Percentiles rank a stretch among this genome's conserved stretches.
These are phyloP conservation scores for Pterostichus madidus DNA, from an alignment of 2,888 invertebrate genomes.

Conservation along the genomic window DNA sequence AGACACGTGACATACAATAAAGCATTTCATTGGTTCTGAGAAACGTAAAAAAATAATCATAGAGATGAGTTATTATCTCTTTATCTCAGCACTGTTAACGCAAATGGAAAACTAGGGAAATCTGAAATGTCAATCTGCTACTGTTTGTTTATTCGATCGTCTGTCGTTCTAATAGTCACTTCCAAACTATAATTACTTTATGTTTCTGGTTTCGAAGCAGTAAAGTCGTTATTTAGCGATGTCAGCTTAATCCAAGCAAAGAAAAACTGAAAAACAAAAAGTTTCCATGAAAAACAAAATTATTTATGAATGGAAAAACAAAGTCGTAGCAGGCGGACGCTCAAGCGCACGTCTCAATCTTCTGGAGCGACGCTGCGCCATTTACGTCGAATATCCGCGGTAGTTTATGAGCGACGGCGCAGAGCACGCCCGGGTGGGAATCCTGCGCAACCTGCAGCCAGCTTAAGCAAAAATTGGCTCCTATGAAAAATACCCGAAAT, in stretches of 20 bases:
- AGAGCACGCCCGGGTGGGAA: conserved; percentile 8
- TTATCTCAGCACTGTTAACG: too few species aligned
- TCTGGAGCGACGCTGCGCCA: conserved; percentile 30
- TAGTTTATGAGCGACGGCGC: conserved; percentile 58
- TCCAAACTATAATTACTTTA: too few species aligned
- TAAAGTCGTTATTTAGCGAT: background rate
- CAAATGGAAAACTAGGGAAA: too few species aligned
- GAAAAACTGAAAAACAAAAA: conserved; percentile 1
- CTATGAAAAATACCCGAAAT: conserved; percentile 65
- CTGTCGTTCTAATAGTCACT: too few species aligned
- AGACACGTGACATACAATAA: too few species aligned
- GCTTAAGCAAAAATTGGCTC: conserved; percentile 66
- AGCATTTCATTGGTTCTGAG: too few species aligned
- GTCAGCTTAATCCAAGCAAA: background rate
- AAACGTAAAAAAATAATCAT: too few species aligned
- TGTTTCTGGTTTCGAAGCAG: too few species aligned
- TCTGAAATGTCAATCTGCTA: too few species aligned
- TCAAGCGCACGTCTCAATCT: conserved; percentile 38
- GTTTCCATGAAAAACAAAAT: conserved; percentile 53
- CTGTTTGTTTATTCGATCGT: too few species aligned
- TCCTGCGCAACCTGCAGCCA: conserved; percentile 49
- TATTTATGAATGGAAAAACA: conserved; percentile 66
- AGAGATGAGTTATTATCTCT: too few species aligned
- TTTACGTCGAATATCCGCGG: conserved; percentile 57
- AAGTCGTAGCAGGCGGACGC: conserved; percentile 34